Percentiles rank a stretch among this genome's conserved stretches.
phyloP scores from a whole-genome alignment of 2,113 vertebrate genomes.

The Crypturellus undulatus region DNA sequence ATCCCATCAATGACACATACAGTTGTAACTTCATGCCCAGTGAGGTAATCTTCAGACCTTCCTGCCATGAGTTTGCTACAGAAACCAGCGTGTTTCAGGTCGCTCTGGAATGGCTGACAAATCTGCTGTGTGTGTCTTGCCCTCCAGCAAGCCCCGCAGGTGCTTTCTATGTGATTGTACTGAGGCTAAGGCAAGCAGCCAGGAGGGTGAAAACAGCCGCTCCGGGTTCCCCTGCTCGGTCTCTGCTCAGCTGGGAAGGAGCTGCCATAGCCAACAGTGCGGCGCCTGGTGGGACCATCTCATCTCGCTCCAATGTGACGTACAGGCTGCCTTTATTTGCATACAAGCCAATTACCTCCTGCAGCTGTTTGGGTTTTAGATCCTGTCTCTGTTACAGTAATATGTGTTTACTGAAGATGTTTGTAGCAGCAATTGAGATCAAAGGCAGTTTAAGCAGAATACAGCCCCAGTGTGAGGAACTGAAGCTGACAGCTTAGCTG shows the following conservation, averaged over 20 bases:
- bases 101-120: neutral
- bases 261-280: neutral
- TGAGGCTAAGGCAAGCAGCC: neutral
- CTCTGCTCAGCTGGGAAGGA: neutral
- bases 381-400: neutral
- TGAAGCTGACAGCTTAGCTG: neutral
- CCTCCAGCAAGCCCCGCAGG: neutral
- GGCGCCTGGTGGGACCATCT: neutral
- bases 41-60: neutral
- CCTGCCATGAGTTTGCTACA: neutral
- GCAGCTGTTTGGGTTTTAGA: neutral
- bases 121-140: neutral
- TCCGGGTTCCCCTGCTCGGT: neutral
- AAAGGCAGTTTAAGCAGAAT: neutral
- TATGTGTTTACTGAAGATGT: neutral
- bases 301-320: neutral
- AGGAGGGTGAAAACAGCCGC: fast-evolving
- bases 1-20: neutral
- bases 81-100: neutral
- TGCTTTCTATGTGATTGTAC: neutral
- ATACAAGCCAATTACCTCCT: neutral
- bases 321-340: neutral
- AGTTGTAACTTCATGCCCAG: neutral
- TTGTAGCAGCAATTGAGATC: neutral
- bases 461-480: fast-evolving